Evolutionary conservation across 2,113 vertebrate species (phyloP).

Genomic region (human): GRCh38 chr4:185405501-185406000

Average conservation of each 20-base stretch:
- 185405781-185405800: constrained; percentile 97
- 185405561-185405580: constrained; percentile 33
- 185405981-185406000: background rate
- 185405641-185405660: background rate
- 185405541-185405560: background rate
- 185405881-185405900: background rate
- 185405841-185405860: constrained; percentile 94
- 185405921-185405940: background rate
- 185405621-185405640: background rate
- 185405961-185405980: background rate
- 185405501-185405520: background rate
- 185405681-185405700: background rate
- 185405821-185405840: constrained; percentile 92
- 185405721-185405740: background rate
- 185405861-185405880: constrained; percentile 61
- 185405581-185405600: background rate
- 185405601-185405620: background rate
- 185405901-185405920: background rate
- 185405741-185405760: background rate
- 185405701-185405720: background rate
- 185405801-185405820: constrained; percentile 92
- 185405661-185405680: constrained; percentile 36
- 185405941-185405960: background rate
- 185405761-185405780: constrained; percentile 84
- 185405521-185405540: background rate